These are phyloP conservation scores for Lutraria lutraria DNA, from an alignment of 2,888 invertebrate species.

Conservation along the genomic window DNA sequence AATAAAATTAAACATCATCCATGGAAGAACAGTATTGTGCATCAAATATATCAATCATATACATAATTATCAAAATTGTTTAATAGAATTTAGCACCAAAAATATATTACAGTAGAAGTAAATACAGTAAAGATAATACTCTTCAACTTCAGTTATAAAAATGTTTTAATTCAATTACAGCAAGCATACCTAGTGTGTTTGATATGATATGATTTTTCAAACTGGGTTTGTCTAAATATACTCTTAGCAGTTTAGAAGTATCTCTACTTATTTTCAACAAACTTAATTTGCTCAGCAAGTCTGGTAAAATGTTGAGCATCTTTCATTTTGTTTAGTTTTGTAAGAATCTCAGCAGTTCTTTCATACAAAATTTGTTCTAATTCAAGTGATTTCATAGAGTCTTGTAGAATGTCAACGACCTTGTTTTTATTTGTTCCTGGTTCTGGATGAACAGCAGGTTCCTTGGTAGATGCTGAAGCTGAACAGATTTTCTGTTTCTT, in stretches of 20 bases:
- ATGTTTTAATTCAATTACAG: too few relatives aligned
- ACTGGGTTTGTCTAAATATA: too few relatives aligned
- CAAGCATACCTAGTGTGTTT: too few relatives aligned
- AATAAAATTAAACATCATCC: not conserved
- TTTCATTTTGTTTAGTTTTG: constrained; percentile 47
- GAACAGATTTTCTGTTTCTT: constrained; percentile 25
- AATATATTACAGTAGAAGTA: too few relatives aligned
- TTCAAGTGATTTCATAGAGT: constrained; percentile 32
- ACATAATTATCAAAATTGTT: too few relatives aligned
- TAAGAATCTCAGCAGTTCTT: constrained; percentile 60
- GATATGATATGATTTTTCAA: too few relatives aligned
- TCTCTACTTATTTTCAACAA: not conserved
- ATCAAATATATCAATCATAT: too few relatives aligned
- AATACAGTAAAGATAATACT: too few relatives aligned
- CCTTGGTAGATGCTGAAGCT: not conserved
- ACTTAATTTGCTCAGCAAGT: constrained; percentile 66
- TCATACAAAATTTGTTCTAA: constrained; percentile 63
- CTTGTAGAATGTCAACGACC: not conserved
- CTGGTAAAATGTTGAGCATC: constrained; percentile 73
- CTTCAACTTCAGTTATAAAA: too few relatives aligned
- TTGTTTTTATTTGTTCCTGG: not conserved
- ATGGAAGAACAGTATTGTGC: too few relatives aligned
- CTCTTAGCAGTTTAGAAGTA: too few relatives aligned
- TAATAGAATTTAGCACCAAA: too few relatives aligned
- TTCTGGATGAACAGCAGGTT: not conserved